Evolutionary conservation across 1,140 invertebrate genomes (phyloP), one percentile per base, ranked within the genome.

Genomic region (Elysia chlorotica): DNA sequence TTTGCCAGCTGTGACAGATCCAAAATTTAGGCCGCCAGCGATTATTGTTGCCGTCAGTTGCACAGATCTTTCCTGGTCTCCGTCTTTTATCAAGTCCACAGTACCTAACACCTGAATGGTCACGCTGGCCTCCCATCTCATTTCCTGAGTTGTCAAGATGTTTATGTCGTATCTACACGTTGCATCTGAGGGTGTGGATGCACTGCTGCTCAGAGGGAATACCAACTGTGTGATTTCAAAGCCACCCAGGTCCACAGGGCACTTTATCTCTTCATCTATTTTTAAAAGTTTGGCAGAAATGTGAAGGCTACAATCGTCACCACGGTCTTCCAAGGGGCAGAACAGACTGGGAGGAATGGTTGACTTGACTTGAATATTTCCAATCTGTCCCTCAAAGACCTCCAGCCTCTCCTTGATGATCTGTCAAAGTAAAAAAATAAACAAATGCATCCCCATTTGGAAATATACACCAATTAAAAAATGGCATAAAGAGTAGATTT

Each of bases 71-170:
- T 70, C 75, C 38, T 78, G 74, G 38, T 83, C 74, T 28, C 73
- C 68, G 68, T 83, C 79, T 53, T 79, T 79, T 10, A 81, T 53
- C n/a, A 74, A 76, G 68, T 83, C 80, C 21, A 78, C 57, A 0
- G 77, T 74, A 4, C 77, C 81, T 31, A 70, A 59, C 23, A 83
- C 53, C 2, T 75, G 65, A 63, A 83, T n/a, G n/a, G n/a, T n/a
- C n/a, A n/a, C n/a, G n/a, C n/a, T n/a, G n/a, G n/a, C n/a, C n/a
- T n/a, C n/a, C n/a, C n/a, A n/a, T n/a, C n/a, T n/a, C n/a, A n/a
- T n/a, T n/a, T n/a, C n/a, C n/a, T n/a, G n/a, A n/a, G n/a, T 61
- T 14, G 31, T 61, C 77, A 75, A 81, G 33, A 74, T 75, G 5
- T 25, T 23, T 35, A 73, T 68, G n/a, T n/a, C n/a, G n/a, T n/a